Evolutionary conservation across 2,888 invertebrate genomes (phyloP).

Genomic region (Sphecodes monilicornis): DNA sequence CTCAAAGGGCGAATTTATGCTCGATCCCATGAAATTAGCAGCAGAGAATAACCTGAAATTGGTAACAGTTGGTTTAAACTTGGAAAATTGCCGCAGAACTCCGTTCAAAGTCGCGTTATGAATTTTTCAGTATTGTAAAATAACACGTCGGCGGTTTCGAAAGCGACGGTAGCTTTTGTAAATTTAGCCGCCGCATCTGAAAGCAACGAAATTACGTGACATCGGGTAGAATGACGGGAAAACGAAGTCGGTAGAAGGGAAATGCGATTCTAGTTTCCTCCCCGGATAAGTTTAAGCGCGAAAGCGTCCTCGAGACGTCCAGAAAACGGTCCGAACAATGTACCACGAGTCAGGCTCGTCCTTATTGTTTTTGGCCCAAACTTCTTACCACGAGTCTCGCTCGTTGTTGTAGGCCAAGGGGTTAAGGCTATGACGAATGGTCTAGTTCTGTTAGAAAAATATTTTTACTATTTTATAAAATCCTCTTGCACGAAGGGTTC

Average conservation of each 20-base stretch:
- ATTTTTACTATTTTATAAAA: not conserved
- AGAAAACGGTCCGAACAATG: no score
- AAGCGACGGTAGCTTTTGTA: not conserved
- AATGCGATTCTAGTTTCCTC: conserved; percentile 9
- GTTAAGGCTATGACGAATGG: no score
- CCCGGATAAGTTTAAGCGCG: conserved; percentile 14
- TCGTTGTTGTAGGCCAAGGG: no score
- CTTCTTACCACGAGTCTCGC: no score
- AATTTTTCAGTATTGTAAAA: not conserved
- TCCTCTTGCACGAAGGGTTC: no score
- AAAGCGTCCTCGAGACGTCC: conserved; percentile 18
- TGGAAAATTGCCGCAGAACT: not conserved
- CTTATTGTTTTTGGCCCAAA: no score
- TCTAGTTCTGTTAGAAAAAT: no score
- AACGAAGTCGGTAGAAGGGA: not conserved
- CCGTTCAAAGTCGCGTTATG: not conserved
- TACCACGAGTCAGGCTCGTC: no score
- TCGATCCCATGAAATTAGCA: not conserved
- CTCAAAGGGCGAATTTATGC: not conserved
- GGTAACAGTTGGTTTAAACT: not conserved
- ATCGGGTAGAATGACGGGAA: not conserved
- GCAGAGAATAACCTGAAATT: not conserved
- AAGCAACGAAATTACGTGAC: conserved; percentile 10
- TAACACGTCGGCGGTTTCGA: not conserved
- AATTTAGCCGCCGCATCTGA: not conserved